Conservation (phyloP, 1,140 invertebrate genomes). For the Zaprionus camerounensis region DNA sequence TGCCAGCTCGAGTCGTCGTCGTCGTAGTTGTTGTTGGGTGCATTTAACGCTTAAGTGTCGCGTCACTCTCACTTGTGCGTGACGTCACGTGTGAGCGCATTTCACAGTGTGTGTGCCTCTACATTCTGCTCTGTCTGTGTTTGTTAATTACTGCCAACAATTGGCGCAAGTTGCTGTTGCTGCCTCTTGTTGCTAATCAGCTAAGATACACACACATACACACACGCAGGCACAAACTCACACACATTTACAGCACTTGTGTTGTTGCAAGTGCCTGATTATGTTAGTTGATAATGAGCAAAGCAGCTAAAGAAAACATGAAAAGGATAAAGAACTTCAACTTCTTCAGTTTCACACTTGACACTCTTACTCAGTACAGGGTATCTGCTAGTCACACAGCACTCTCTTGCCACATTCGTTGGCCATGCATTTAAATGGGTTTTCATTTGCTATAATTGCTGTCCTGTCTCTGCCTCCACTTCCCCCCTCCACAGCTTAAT, state of each 20-base stretch:
- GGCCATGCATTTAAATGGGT: slow-evolving; percentile 71
- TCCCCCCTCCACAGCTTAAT: slow-evolving; percentile 40
- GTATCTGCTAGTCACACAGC: slow-evolving; percentile 14
- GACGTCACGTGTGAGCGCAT: slow-evolving; percentile 67
- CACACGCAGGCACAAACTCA: slow-evolving; percentile 25
- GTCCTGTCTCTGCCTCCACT: slow-evolving; percentile 13
- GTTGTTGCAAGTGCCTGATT: slow-evolving; percentile 65
- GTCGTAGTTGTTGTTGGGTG: slow-evolving; percentile 45
- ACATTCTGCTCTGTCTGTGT: slow-evolving; percentile 16
- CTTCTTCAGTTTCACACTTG: neutral
- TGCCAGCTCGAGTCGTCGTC: slow-evolving; percentile 26
- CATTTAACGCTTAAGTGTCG: slow-evolving; percentile 77
- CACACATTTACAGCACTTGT: slow-evolving; percentile 26
- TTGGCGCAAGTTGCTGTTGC: slow-evolving; percentile 40
- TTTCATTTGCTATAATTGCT: slow-evolving; percentile 61
- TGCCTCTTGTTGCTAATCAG: slow-evolving; percentile 43
- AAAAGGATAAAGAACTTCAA: neutral
- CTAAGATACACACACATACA: slow-evolving; percentile 32
- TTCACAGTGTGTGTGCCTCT: neutral
- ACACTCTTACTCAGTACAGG: neutral
- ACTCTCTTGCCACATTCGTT: neutral
- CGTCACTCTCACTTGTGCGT: slow-evolving; percentile 75
- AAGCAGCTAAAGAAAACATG: slow-evolving; percentile 38
- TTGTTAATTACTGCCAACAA: slow-evolving; percentile 78
- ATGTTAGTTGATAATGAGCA: slow-evolving; percentile 77